These are phyloP conservation scores for Chalcis sispes DNA, from an alignment of 2,888 invertebrate species.

Conservation along the genomic window DNA sequence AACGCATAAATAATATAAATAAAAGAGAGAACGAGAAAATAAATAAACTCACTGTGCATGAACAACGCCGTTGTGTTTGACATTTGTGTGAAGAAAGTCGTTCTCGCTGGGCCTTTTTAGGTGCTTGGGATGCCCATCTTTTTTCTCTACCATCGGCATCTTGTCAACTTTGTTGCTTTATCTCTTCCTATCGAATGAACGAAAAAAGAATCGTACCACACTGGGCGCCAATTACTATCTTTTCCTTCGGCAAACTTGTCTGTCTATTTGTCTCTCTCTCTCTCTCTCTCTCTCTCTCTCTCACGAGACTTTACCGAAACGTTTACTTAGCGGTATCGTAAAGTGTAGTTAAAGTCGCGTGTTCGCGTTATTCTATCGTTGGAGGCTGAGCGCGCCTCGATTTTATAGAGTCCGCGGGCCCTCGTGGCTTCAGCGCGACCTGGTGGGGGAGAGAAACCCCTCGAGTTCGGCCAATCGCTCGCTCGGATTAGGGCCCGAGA, in stretches of 20 bases:
- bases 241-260: too few species aligned
- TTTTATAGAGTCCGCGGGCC: not conserved
- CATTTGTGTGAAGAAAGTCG: constrained; percentile 66
- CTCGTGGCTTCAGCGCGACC: not conserved
- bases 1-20: not conserved
- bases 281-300: too few species aligned
- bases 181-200: not conserved
- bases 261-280: too few species aligned
- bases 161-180: constrained; percentile 5
- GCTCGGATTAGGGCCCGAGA: not conserved
- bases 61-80: constrained; percentile 61
- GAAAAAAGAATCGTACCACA: not conserved
- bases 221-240: too few species aligned
- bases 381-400: not conserved
- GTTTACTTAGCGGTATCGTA: too few species aligned
- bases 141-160: constrained; percentile 67
- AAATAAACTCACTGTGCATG: constrained; percentile 40
- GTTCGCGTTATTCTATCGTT: not conserved
- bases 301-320: too few species aligned
- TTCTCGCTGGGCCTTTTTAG: constrained; percentile 67
- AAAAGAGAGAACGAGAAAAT: not conserved
- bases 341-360: too few species aligned
- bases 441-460: not conserved
- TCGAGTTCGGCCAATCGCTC: too few species aligned
- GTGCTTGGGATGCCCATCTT: constrained; percentile 62